These are phyloP conservation scores for Machaerirhynchus nigripectus DNA, from an alignment of 2,113 vertebrate genomes.

Conservation along the genomic window DNA sequence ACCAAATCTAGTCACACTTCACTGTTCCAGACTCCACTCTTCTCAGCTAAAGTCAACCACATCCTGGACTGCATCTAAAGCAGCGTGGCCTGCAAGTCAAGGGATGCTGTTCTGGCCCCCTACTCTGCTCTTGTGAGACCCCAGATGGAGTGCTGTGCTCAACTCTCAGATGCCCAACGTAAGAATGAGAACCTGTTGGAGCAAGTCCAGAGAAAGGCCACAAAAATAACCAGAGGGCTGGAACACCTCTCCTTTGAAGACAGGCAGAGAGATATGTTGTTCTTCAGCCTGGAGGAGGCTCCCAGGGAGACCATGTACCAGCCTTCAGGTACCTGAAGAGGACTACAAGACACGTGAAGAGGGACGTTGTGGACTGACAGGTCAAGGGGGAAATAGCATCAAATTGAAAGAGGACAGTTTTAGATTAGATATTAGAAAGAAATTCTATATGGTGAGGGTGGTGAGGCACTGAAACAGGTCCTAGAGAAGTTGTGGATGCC, in stretches of 20 bases:
- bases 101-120: background rate
- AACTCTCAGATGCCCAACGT: rapidly evolving
- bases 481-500: background rate
- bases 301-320: background rate
- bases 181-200: background rate
- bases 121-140: background rate
- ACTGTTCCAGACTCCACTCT: background rate
- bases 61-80: background rate
- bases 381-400: background rate
- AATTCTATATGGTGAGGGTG: background rate
- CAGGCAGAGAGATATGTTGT: background rate
- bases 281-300: background rate
- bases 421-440: background rate
- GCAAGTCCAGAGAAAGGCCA: background rate
- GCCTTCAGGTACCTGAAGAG: too few relatives aligned
- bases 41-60: background rate
- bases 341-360: background rate
- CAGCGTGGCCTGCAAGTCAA: rapidly evolving
- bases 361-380: background rate
- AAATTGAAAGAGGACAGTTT: background rate
- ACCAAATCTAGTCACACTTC: background rate
- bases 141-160: background rate
- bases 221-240: background rate
- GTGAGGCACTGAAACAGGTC: background rate
- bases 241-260: background rate